Evolutionary conservation across 2,888 invertebrate species (phyloP).

Genomic region (Sussaba pulchella): DNA sequence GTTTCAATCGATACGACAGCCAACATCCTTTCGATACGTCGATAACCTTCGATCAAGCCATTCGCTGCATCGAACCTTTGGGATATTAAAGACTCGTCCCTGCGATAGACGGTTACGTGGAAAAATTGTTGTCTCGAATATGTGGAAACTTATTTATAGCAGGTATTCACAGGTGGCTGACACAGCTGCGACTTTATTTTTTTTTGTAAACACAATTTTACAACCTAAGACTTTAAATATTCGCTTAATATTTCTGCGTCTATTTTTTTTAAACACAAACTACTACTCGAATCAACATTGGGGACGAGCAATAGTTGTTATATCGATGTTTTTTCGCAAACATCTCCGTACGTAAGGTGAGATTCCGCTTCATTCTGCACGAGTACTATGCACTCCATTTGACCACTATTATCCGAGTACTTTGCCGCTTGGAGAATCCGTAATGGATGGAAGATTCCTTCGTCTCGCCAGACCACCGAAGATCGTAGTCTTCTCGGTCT

Average conservation of each 20-base stretch:
- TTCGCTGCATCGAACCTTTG: not conserved
- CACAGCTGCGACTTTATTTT: no score
- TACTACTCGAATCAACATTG: conserved; percentile 1
- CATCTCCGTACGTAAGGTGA: conserved; percentile 13
- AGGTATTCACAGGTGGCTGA: not conserved
- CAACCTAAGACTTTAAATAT: no score
- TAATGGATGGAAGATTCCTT: conserved; percentile 37
- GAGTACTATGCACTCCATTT: conserved; percentile 39
- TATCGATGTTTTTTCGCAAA: conserved; percentile 21
- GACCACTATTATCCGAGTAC: conserved; percentile 45
- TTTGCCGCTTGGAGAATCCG: conserved; percentile 24
- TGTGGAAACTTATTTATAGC: not conserved
- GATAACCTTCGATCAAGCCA: conserved; percentile 29
- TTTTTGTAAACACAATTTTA: no score
- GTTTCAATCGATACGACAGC: not conserved
- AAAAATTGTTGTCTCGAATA: not conserved
- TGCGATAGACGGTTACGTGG: not conserved
- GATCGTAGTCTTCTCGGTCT: not conserved
- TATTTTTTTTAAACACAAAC: no score
- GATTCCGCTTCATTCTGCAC: not conserved
- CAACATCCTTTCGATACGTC: conserved; percentile 13
- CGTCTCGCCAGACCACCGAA: not conserved
- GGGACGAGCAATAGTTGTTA: not conserved
- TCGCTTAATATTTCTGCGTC: no score
- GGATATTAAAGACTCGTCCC: not conserved